A percentile compares a stretch with the other conserved stretches of the same genome.
Conservation (phyloP, 2,888 invertebrate species). For the Drosophila multiciliata region DNA sequence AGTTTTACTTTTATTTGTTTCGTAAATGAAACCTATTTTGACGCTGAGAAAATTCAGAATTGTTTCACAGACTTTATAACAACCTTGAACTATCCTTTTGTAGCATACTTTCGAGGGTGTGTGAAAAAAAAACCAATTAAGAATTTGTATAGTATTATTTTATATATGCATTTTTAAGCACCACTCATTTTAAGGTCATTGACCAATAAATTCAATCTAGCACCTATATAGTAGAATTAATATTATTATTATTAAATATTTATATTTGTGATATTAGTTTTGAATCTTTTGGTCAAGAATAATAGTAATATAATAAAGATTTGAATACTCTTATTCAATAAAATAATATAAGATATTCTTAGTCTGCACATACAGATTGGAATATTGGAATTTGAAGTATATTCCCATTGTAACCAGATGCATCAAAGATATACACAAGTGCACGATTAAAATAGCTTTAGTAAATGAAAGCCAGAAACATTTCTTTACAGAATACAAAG, state of each 20-base stretch:
- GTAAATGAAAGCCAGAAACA: neutral
- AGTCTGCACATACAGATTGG: neutral
- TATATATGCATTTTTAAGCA: neutral
- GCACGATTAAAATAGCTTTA: slow-evolving; percentile 21
- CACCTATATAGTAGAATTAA: neutral
- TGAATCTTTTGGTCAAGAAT: no score
- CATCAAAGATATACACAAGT: slow-evolving; percentile 3
- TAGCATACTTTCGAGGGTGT: slow-evolving; percentile 39
- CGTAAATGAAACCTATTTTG: neutral
- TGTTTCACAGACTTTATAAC: neutral
- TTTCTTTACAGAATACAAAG: neutral
- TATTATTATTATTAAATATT: neutral
- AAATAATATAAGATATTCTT: neutral
- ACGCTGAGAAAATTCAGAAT: neutral
- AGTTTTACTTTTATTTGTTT: neutral
- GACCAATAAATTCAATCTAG: neutral
- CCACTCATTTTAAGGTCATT: neutral
- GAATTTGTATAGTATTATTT: slow-evolving; percentile 7
- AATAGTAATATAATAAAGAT: neutral
- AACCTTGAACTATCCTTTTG: slow-evolving; percentile 1
- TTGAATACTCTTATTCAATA: slow-evolving; percentile 1
- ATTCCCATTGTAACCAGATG: slow-evolving; percentile 4
- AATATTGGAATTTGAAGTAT: neutral
- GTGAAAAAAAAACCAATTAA: neutral
- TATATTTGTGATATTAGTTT: neutral